Evolutionary conservation across 2,888 invertebrate species (phyloP), one percentile per base, ranked within the genome.

Genomic region (Phlogophora meticulosa): DNA sequence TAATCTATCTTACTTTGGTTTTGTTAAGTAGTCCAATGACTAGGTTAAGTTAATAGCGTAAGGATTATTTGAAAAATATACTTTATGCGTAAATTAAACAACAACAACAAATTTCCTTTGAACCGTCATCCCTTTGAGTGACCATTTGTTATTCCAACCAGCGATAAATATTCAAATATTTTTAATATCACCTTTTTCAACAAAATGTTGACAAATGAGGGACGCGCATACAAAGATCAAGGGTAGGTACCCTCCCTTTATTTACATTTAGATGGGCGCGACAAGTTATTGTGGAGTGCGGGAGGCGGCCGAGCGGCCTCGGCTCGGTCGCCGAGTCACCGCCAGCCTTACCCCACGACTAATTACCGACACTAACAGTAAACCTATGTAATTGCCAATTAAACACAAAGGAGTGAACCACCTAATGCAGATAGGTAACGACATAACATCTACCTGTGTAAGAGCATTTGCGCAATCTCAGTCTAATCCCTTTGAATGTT

Each of bases 191-290:
- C 82, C 76, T 83, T 80, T 83, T 84, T 85, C 83, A 84, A 87
- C 85, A 84, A 87, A 87, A 89, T 88, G 88, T 87, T 89, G 88
- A 93, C 92, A 93, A 94, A 94, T 93, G 92, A 93, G 92, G 92
- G 91, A 91, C 87, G 88, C 86, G 88, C 85, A 88, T 80, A 90
- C 89, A 87, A 90, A 91, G 91, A 92, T 92, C 91, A 90, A 89
- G 93, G 91, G 91, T 65, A 72, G 45, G 87, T 78, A 84, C 85
- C 83, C 87, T 87, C 86, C 84, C 85, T 88, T 85, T 91, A 94
- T 94, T 94, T 93, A 92, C 94, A 94, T 94, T 91, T 93, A 93
- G 91, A 93, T 92, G 88, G 90, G 88, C 82, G 90, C 87, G 90
- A 91, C 91, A 91, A 92, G 92, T 92, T 90, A 91, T 91, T 89